Conservation (phyloP, 2,888 invertebrate species). For the Drosophila monieri region DNA sequence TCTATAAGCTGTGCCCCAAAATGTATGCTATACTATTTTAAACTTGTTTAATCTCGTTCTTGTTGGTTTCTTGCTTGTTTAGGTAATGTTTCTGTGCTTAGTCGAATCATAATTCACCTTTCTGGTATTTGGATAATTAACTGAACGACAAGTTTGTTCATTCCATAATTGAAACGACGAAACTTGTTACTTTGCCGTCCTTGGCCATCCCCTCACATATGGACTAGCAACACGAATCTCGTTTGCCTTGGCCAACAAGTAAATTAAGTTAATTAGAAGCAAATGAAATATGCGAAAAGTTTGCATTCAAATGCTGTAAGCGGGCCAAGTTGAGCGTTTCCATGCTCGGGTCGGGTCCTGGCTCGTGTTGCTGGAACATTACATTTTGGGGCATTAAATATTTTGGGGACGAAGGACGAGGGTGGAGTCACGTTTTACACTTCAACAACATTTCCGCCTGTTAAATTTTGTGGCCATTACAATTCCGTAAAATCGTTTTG, state of each 20-base stretch:
- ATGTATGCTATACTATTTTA: conserved; percentile 1
- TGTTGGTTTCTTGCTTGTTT: no score
- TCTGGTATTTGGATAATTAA: conserved; percentile 29
- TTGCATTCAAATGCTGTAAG: conserved; percentile 62
- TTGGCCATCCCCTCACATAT: conserved; percentile 17
- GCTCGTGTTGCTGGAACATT: conserved; percentile 37
- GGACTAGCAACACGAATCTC: conserved; percentile 19
- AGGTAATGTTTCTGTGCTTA: background rate
- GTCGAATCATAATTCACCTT: conserved; percentile 30
- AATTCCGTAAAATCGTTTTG: conserved; percentile 70
- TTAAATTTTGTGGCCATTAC: conserved; percentile 67
- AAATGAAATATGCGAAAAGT: conserved; percentile 73
- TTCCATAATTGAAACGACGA: conserved; percentile 41
- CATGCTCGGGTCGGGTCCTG: conserved; percentile 23
- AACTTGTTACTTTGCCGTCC: conserved; percentile 25
- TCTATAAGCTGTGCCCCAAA: background rate
- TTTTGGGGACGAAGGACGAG: conserved; percentile 37
- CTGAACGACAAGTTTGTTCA: conserved; percentile 26
- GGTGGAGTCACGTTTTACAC: conserved; percentile 64
- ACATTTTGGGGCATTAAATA: conserved; percentile 58
- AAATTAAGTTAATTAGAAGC: conserved; percentile 71
- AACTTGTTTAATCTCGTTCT: background rate
- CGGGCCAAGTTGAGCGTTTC: conserved; percentile 44
- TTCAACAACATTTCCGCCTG: conserved; percentile 67
- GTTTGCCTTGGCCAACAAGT: conserved; percentile 40